A percentile compares a stretch with the other conserved stretches of the same genome.
Conservation (phyloP, 2,113 vertebrate species). For the Porphyrio hochstetteri region DNA sequence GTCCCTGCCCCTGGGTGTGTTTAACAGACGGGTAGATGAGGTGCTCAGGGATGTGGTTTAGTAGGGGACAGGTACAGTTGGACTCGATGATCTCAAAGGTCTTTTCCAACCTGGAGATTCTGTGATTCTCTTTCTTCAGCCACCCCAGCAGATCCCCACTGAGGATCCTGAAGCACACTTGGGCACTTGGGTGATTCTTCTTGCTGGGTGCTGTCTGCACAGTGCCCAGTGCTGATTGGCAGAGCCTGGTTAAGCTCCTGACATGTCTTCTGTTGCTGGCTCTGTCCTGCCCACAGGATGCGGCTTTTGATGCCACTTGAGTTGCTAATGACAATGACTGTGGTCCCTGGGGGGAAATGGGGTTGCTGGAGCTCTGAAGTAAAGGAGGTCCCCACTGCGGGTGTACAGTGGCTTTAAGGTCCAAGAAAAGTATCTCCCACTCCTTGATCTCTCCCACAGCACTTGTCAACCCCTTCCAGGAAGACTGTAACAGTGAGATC, state of each 20-base stretch:
- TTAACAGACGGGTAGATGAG: no score
- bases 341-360: background rate
- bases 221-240: background rate
- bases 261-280: background rate
- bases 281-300: background rate
- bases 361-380: background rate
- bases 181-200: background rate
- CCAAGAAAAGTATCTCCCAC: background rate
- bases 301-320: background rate
- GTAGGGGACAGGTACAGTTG: no score
- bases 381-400: background rate
- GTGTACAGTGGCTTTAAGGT: background rate
- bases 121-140: no score
- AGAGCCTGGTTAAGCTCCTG: background rate
- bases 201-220: background rate
- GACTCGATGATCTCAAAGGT: no score
- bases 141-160: background rate
- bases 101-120: no score
- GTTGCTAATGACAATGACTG: background rate
- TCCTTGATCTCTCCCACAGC: background rate
- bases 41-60: no score
- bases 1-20: no score
- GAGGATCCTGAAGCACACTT: rapidly evolving
- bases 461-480: background rate
- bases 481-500: background rate